These are phyloP conservation scores for Zeuzera pyrina DNA, from an alignment of 2,888 invertebrate species.

Conservation along the genomic window DNA sequence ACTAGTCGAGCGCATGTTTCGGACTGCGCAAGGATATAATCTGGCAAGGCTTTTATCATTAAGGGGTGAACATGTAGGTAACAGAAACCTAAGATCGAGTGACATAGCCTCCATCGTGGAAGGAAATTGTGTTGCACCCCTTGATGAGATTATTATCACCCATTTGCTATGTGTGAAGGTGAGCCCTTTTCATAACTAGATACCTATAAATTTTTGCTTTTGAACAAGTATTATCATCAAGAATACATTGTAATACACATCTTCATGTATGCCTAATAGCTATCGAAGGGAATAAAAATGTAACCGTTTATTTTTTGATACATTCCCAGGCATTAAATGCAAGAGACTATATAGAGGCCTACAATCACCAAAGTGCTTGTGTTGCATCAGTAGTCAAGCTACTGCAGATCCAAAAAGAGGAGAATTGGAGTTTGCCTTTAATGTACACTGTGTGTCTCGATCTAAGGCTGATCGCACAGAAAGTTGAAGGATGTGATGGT, in stretches of 20 bases:
- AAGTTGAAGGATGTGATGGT: slow-evolving; percentile 76
- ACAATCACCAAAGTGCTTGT: slow-evolving; percentile 82
- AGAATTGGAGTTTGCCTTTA: slow-evolving; percentile 97
- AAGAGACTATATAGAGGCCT: slow-evolving; percentile 77
- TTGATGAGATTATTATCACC: slow-evolving; percentile 82
- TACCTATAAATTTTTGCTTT: no score
- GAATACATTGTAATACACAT: no score
- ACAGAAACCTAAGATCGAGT: slow-evolving; percentile 78
- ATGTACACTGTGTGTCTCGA: slow-evolving; percentile 94
- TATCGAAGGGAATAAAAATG: no score
- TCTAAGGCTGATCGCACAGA: slow-evolving; percentile 85
- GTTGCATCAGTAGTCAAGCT: slow-evolving; percentile 86
- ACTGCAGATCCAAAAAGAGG: slow-evolving; percentile 90
- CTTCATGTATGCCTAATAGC: no score
- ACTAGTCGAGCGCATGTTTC: slow-evolving; percentile 74
- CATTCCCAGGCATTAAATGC: slow-evolving; percentile 48
- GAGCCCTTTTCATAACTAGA: no score
- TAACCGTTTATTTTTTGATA: slow-evolving; percentile 2
- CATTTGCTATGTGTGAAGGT: slow-evolving; percentile 83
- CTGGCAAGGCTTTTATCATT: slow-evolving; percentile 76
- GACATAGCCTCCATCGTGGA: slow-evolving; percentile 80
- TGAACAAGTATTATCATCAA: no score
- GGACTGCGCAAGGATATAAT: slow-evolving; percentile 74
- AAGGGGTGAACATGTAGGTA: slow-evolving; percentile 81
- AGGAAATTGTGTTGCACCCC: slow-evolving; percentile 78